Percentiles rank a stretch among this genome's conserved stretches.
Evolutionary conservation across 2,113 vertebrate species (phyloP).

Genomic region (Myanophis thanlyinensis): DNA sequence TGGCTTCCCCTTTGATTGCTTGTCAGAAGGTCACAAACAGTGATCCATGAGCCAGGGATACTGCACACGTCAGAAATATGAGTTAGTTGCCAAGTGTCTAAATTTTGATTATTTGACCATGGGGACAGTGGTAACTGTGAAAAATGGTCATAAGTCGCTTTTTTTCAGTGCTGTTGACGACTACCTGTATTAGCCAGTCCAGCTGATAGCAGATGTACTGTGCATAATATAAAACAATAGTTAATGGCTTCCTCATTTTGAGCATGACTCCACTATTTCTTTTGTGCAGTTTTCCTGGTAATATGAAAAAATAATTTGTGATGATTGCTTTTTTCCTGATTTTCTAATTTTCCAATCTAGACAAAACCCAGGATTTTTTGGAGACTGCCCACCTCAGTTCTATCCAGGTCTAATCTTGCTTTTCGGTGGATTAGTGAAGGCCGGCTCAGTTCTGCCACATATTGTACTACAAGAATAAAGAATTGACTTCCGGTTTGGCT

Average conservation of each 20-base stretch:
- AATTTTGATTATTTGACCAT: background rate
- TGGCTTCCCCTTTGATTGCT: background rate
- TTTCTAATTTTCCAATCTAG: background rate
- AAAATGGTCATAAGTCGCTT: background rate
- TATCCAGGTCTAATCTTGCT: background rate
- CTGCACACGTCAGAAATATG: background rate
- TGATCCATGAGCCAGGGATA: background rate
- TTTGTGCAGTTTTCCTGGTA: background rate
- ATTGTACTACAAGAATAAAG: background rate
- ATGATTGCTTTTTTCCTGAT: background rate
- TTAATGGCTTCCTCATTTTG: background rate
- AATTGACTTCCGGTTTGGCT: too few relatives aligned
- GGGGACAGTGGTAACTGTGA: background rate
- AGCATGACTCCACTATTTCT: background rate
- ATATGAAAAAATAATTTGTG: background rate
- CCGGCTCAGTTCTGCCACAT: background rate
- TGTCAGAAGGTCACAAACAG: background rate
- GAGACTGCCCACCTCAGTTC: background rate
- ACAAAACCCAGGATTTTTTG: background rate
- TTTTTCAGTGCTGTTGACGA: background rate
- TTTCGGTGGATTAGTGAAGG: background rate
- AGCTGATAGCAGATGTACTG: background rate
- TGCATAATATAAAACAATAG: background rate
- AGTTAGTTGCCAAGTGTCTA: background rate
- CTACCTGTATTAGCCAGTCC: background rate